phyloP scores from a whole-genome alignment of 2,888 invertebrate genomes.

The Calephelis perditalis region DNA sequence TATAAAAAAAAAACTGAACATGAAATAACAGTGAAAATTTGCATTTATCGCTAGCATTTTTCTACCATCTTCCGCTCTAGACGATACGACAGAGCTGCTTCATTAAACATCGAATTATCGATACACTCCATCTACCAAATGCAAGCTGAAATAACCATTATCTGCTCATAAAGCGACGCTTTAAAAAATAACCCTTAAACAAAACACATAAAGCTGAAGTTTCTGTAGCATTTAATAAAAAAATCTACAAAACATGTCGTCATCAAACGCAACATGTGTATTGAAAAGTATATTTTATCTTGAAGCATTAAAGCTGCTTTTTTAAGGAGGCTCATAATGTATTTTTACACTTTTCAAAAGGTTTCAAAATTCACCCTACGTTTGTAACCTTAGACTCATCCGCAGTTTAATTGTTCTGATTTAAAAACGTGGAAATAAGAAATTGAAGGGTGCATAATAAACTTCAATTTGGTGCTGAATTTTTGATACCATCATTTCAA shows the following conservation, averaged over 20 bases:
- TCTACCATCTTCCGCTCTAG: constrained; percentile 63
- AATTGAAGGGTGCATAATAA: constrained; percentile 42
- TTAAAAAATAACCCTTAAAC: constrained; percentile 35
- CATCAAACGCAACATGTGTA: constrained; percentile 42
- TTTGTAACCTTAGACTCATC: constrained; percentile 52
- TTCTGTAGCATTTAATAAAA: constrained; percentile 49
- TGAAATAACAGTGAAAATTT: neutral
- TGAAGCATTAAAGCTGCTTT: constrained; percentile 25
- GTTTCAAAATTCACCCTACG: constrained; percentile 57
- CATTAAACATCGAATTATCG: constrained; percentile 75
- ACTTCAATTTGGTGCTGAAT: constrained; percentile 32
- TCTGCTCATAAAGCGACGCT: constrained; percentile 38
- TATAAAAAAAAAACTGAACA: neutral
- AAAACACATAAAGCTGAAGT: constrained; percentile 49
- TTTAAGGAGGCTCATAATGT: constrained; percentile 17
- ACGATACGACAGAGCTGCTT: constrained; percentile 57
- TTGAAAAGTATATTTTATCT: constrained; percentile 38
- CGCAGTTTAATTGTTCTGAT: constrained; percentile 71
- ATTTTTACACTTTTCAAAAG: constrained; percentile 35
- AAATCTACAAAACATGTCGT: constrained; percentile 65
- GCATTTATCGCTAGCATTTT: constrained; percentile 61
- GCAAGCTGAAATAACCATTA: constrained; percentile 64
- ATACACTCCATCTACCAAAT: constrained; percentile 51
- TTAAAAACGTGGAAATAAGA: constrained; percentile 55
- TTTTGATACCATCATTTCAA: constrained; percentile 17